phyloP scores from a whole-genome alignment of 2,113 vertebrate species.

The Globicephala melas region DNA sequence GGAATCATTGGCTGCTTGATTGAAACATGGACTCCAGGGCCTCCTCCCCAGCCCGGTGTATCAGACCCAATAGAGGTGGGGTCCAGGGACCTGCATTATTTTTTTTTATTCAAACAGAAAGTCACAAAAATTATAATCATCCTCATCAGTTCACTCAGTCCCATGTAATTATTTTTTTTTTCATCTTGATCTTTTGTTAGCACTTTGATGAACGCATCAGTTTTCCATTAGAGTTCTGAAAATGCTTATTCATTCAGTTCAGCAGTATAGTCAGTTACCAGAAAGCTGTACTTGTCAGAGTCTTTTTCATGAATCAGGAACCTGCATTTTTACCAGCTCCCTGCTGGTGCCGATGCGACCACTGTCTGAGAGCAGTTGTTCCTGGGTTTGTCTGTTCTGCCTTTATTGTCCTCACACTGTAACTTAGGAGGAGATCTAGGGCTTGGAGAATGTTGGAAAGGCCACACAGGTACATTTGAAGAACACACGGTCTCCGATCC shows the following conservation, averaged over 20 bases:
- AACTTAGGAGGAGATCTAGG: neutral
- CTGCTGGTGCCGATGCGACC: neutral
- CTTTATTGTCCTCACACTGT: neutral
- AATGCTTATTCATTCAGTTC: no score
- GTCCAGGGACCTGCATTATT: neutral
- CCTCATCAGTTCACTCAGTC: no score
- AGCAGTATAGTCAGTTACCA: no score
- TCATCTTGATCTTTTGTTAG: no score
- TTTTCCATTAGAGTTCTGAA: no score
- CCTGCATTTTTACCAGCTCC: neutral
- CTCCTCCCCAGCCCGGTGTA: accelerated
- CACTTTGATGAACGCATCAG: no score
- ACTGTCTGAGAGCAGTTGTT: neutral
- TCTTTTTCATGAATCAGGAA: neutral
- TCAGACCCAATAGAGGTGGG: neutral
- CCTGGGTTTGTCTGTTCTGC: neutral
- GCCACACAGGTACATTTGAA: neutral
- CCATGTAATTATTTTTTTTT: no score
- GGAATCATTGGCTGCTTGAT: neutral
- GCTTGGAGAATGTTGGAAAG: neutral
- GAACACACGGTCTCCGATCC: neutral
- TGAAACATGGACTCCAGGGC: neutral
- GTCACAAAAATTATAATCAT: no score
- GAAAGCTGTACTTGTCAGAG: no score
- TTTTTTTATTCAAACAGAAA: no score